Evolutionary conservation across 2,113 vertebrate species (phyloP), one percentile per base, ranked within the genome.

Genomic region (Channa argus): DNA sequence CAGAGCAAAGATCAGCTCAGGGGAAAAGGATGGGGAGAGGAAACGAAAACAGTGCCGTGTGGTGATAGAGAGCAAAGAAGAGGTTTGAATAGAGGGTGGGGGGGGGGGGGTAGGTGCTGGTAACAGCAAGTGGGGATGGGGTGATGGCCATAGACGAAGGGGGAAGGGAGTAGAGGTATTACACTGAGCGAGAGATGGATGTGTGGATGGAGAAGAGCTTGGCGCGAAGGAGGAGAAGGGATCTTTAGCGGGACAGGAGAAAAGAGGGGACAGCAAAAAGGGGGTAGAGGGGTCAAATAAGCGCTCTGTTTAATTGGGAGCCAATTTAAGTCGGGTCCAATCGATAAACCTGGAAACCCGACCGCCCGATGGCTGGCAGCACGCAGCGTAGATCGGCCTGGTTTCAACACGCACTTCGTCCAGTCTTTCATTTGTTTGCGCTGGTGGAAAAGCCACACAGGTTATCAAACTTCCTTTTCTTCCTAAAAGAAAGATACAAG

Each of bases 291-390:
- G 89, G 92, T 93, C 90, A 93, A 91, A 93, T 90, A 82, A 91
- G 85, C 70, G 80, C 88, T 90, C 79, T 65, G 74, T 92, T 93
- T 93, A 93, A 95, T 93, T 93, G 92, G 92, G 85, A 92, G 92
- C 89, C 91, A 94, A 94, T 93, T 94, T 92, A 91, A 90, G 89
- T 91, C 86, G 38, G 69, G 89, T 82, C 74, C 85, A 76, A 92
- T 94, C 93, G 85, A 92, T 93, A 88, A 84, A 88, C 76, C 91
- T 88, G 91, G 89, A 89, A 90, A 91, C 66, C 83, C 24, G 58
- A 86, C 74, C 84, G 46, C 76, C 84, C 86, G 83, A 71, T 65
- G 61, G 73, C 85, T 68, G 5, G 59, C 69, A 52, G 80, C 82
- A 41, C 36, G 59, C 54, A 46, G 66, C 54, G 51, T 80, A 83